Percentiles rank a stretch among this genome's conserved stretches.
Conservation (phyloP, 2,113 vertebrate genomes). For the Pachyramphus minor region DNA sequence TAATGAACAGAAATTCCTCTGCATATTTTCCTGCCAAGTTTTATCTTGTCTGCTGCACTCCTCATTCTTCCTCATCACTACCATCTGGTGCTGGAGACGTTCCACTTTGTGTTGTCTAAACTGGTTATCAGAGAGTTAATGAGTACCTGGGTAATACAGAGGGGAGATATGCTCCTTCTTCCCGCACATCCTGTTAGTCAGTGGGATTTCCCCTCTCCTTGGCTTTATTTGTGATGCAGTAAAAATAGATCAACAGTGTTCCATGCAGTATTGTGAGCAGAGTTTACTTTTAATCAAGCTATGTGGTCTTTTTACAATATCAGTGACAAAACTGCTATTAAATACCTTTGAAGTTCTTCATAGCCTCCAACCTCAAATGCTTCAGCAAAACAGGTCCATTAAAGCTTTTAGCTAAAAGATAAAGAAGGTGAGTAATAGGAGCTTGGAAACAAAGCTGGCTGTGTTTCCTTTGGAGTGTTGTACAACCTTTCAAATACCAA, state of each 20-base stretch:
- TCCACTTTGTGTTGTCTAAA: constrained; percentile 43
- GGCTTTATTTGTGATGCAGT: constrained; percentile 37
- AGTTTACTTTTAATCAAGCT: constrained; percentile 42
- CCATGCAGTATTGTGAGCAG: neutral
- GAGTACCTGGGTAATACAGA: constrained; percentile 27
- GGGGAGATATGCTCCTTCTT: neutral
- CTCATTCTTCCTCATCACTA: constrained; percentile 37
- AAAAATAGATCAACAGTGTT: constrained; percentile 38
- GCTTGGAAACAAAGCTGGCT: constrained; percentile 8
- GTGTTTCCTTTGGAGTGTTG: neutral
- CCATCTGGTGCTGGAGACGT: constrained; percentile 41
- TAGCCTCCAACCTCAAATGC: constrained; percentile 23
- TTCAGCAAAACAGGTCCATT: neutral
- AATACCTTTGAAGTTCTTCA: constrained; percentile 33
- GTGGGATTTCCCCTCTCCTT: constrained; percentile 33
- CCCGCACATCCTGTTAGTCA: neutral
- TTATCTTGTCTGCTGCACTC: constrained; percentile 36
- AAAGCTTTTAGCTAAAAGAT: constrained; percentile 2
- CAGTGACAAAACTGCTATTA: neutral
- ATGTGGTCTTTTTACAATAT: constrained; percentile 21
- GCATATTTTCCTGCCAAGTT: constrained; percentile 35
- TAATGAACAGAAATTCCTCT: constrained; percentile 33
- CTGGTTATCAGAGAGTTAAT: constrained; percentile 51
- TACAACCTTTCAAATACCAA: neutral
- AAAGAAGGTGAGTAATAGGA: constrained; percentile 3